Percentiles rank a stretch among this genome's conserved stretches.
Evolutionary conservation across 2,113 vertebrate genomes (phyloP).

Genomic region (Pithys albifrons): DNA sequence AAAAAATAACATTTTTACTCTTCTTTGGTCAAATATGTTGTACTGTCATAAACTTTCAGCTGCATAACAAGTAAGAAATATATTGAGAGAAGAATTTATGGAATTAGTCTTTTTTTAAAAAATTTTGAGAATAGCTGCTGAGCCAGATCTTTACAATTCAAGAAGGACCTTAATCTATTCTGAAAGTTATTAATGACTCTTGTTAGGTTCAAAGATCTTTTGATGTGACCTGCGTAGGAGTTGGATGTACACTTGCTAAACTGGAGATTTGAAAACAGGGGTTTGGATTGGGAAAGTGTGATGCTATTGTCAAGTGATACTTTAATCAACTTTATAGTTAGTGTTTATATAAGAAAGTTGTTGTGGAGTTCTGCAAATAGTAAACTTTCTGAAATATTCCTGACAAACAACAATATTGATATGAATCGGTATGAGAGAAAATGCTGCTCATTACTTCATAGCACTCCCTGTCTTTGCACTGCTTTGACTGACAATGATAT

Average conservation of each 20-base stretch:
- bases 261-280: not conserved
- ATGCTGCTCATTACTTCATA: not conserved
- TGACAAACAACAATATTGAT: not conserved
- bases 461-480: not conserved
- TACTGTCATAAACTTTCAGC: not conserved
- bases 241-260: not conserved
- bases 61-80: not conserved
- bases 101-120: not conserved
- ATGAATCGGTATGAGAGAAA: not conserved
- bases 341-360: not conserved
- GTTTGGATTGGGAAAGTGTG: not conserved
- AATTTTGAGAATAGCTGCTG: not conserved
- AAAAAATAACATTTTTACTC: not conserved
- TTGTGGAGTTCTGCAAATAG: not conserved
- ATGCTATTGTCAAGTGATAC: not conserved
- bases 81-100: not conserved
- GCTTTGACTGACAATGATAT: not conserved
- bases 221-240: not conserved
- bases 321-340: not conserved
- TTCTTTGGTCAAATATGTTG: not conserved
- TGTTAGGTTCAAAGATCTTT: not conserved
- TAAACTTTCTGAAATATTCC: not conserved
- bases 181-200: not conserved
- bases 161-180: not conserved
- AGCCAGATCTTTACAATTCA: not conserved